A percentile compares a stretch with the other conserved stretches of the same genome.
phyloP scores from a whole-genome alignment of 2,113 vertebrate genomes.

The Elachura formosa region DNA sequence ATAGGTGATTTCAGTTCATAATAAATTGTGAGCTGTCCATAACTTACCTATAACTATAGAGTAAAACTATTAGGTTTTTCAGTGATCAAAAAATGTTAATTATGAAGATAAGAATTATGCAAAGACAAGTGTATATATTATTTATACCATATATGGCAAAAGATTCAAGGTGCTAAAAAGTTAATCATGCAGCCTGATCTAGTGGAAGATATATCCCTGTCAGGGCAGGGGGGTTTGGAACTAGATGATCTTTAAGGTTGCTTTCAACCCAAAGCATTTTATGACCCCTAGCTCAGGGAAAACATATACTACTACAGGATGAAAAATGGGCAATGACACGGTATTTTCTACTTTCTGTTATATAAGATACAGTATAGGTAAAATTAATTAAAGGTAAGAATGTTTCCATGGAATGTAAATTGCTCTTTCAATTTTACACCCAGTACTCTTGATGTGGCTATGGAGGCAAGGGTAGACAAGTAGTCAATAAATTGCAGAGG shows the following conservation, averaged over 20 bases:
- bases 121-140: not conserved
- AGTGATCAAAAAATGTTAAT: not conserved
- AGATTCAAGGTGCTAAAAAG: not conserved
- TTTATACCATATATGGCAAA: not conserved
- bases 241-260: not conserved
- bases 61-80: not conserved
- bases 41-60: not conserved
- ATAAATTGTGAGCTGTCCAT: not conserved
- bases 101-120: not conserved
- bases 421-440: not conserved
- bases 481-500: not conserved
- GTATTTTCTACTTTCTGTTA: not conserved
- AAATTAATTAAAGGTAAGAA: not conserved
- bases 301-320: not conserved
- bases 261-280: not conserved
- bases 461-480: not conserved
- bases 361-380: not conserved
- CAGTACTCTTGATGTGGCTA: not conserved
- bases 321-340: not conserved
- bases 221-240: not conserved
- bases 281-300: not conserved
- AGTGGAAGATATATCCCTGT: not conserved
- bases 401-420: not conserved
- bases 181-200: not conserved
- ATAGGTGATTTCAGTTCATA: not conserved